phyloP scores from a whole-genome alignment of 2,888 invertebrate genomes.

The Dynastes tityus region DNA sequence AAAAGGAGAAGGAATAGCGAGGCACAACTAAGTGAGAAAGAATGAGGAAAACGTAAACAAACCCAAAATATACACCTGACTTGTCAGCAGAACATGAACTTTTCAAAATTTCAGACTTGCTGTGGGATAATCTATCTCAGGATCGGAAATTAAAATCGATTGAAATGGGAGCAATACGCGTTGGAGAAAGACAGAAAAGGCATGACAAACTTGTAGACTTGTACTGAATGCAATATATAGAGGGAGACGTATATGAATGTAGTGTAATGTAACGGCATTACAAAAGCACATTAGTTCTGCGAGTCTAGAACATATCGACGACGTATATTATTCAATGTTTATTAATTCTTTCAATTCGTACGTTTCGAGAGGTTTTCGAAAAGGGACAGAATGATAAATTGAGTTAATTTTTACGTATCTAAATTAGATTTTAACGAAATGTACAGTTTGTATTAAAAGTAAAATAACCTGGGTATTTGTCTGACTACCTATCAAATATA shows the following conservation, averaged over 20 bases:
- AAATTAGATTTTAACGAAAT: background rate
- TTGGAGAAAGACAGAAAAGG: slow-evolving; percentile 56
- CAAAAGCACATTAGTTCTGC: slow-evolving; percentile 13
- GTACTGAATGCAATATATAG: slow-evolving; percentile 45
- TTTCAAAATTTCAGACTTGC: slow-evolving; percentile 57
- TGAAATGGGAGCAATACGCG: slow-evolving; percentile 57
- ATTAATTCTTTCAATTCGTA: slow-evolving; percentile 31
- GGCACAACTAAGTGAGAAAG: background rate
- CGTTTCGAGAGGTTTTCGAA: background rate
- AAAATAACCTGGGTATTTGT: too few relatives aligned
- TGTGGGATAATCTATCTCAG: slow-evolving; percentile 59
- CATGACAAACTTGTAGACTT: slow-evolving; percentile 54
- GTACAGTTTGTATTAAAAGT: background rate
- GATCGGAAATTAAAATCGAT: slow-evolving; percentile 64
- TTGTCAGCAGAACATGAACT: slow-evolving; percentile 53
- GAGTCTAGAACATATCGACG: slow-evolving; percentile 22
- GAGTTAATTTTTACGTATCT: background rate
- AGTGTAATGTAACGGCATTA: slow-evolving; percentile 11
- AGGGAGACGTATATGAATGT: background rate
- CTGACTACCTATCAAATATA: too few relatives aligned
- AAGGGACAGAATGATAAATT: background rate
- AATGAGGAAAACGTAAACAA: slow-evolving; percentile 6
- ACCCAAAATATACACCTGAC: slow-evolving; percentile 30
- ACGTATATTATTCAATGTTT: slow-evolving; percentile 24
- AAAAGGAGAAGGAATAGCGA: background rate